Percentiles rank a stretch among this genome's conserved stretches.
Conservation (phyloP, 2,797 vertebrate genomes). For the Propithecus perrieri region DNA sequence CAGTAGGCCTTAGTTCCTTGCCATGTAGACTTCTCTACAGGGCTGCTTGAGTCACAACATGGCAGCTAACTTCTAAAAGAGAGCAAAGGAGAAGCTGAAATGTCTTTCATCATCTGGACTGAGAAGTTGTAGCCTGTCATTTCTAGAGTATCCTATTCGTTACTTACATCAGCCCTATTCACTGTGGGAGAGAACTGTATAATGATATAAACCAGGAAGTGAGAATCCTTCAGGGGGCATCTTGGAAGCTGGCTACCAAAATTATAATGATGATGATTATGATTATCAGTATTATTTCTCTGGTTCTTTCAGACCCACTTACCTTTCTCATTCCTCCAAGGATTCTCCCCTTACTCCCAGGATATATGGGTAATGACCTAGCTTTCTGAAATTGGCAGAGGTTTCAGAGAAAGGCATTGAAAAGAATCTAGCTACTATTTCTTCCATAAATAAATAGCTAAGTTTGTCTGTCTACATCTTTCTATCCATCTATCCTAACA, state of each 20-base stretch:
- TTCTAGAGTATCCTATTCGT: background rate
- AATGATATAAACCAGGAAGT: background rate
- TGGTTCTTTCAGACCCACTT: slow-evolving; percentile 4
- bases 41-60: background rate
- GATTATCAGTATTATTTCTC: background rate
- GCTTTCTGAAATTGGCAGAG: background rate
- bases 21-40: background rate
- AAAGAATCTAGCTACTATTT: background rate
- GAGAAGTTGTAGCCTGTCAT: background rate
- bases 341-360: background rate
- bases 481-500: background rate
- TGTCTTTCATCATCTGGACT: background rate
- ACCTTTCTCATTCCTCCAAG: background rate
- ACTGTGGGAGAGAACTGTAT: background rate
- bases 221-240: background rate
- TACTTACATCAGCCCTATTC: background rate
- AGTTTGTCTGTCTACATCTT: background rate
- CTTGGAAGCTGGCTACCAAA: background rate
- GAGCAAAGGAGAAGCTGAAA: background rate
- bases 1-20: background rate
- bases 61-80: background rate
- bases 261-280: background rate
- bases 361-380: background rate
- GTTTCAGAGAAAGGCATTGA: slow-evolving; percentile 1
- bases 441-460: slow-evolving; percentile 2